Base-by-base conservation (phyloP, 2,113 vertebrate genomes). In the Melanostigma gelatinosum region DNA sequence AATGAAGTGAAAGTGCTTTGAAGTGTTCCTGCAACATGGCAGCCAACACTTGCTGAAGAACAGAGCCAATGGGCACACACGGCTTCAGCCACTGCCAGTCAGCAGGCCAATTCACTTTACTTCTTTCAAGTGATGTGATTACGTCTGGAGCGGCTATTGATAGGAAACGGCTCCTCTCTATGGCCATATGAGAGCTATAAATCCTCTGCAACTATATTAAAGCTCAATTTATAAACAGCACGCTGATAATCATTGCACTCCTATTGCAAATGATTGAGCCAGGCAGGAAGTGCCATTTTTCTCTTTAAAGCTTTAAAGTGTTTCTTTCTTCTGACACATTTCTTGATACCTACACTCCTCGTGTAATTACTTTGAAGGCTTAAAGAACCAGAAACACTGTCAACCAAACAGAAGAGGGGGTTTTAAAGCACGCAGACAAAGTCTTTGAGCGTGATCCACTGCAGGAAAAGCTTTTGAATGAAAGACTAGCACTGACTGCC, bases 191-290 rank as follows among this genome's bases (percentile, higher is more conserved):
- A 90, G 80, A 84, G 81, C 75, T 73, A 81, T 80, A 88, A 92
- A 86, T 88, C 75, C 81, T 72, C 79, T 73, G 84, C 81, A 89
- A 87, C 65, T 70, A 84, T 76, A 92, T 89, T 91, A 88, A 88
- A 85, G 75, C 64, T 77, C 79, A 87, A 82, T 6, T 85, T 89
- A 87, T 84, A 77, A 86, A 79, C 82, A 65, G 77, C 74, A 12
- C 9, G 27, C 82, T 79, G 79, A 85, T 82, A 90, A 89, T 88
- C 79, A 89, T 27, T 82, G 71, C 79, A 80, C 62, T 84, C 52
- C 64, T 67, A 29, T 29, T 65, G 70, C 54, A 82, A 87, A 89
- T 81, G 71, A 80, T 27, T 58, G 48, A 77, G 62, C 55, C 27
- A 60, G 42, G 32, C 72, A 81, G 69, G 57, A 79, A 62, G 64